Percentiles rank a stretch among this genome's conserved stretches.
Conservation (phyloP, 2,113 vertebrate species). For the Zapornia atra region DNA sequence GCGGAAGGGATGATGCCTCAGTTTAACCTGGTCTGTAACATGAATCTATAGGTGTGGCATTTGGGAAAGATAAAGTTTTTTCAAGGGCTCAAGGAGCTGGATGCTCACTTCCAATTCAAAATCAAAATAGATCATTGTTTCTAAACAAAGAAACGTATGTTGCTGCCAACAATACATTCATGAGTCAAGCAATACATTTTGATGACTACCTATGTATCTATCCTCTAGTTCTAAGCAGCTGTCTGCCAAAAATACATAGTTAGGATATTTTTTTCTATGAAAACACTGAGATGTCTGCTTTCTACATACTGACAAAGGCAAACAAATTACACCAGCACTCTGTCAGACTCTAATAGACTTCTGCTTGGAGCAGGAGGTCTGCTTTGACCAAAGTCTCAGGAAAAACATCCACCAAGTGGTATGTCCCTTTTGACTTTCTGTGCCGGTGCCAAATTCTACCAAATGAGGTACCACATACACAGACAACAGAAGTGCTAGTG, state of each 20-base stretch:
- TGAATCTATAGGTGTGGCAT: neutral
- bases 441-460: too few relatives aligned
- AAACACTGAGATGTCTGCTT: neutral
- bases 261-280: neutral
- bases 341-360: neutral
- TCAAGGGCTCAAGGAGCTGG: neutral
- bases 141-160: neutral
- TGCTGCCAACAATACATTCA: neutral
- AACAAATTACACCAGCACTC: neutral
- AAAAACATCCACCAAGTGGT: neutral
- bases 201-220: neutral
- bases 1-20: neutral
- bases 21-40: neutral
- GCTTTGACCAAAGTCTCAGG: neutral
- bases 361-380: neutral
- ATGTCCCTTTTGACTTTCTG: neutral
- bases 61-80: neutral
- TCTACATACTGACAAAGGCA: neutral
- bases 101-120: neutral
- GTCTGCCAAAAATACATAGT: neutral
- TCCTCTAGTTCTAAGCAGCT: neutral
- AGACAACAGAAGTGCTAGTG: too few relatives aligned
- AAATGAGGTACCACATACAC: neutral
- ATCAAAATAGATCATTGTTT: neutral
- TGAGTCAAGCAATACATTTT: neutral